Percentiles rank a stretch among this genome's conserved stretches.
These are phyloP conservation scores for Silvanus unidentatus DNA, from an alignment of 2,888 invertebrate genomes.

Conservation along the genomic window DNA sequence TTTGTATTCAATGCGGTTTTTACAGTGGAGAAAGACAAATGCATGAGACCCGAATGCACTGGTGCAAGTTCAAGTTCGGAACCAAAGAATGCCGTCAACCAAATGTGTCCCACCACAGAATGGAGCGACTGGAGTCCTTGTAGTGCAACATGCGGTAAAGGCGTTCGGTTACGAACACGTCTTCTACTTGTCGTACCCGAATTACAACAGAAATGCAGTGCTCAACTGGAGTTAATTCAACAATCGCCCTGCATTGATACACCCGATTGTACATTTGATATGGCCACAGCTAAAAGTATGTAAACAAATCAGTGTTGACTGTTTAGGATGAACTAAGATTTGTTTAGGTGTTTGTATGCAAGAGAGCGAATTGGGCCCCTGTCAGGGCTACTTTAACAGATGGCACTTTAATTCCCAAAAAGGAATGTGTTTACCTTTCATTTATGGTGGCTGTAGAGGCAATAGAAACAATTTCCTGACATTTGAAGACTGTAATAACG, in stretches of 20 bases:
- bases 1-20: conserved; percentile 20
- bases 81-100: conserved; percentile 53
- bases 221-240: conserved; percentile 67
- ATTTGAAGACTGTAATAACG: conserved; percentile 66
- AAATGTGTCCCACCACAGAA: conserved; percentile 69
- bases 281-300: conserved; percentile 70
- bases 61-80: conserved; percentile 35
- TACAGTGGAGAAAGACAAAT: conserved; percentile 76
- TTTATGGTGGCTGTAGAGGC: conserved; percentile 85
- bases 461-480: conserved; percentile 88
- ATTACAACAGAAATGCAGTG: conserved; percentile 59
- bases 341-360: conserved; percentile 77
- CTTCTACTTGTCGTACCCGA: conserved; percentile 62
- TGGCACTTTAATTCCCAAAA: conserved; percentile 77
- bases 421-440: conserved; percentile 78
- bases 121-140: conserved; percentile 95
- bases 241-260: conserved; percentile 64
- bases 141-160: conserved; percentile 81
- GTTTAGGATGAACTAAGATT: background rate
- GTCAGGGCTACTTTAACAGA: conserved; percentile 78
- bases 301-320: background rate
- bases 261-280: conserved; percentile 64
- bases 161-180: conserved; percentile 67
- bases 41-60: conserved; percentile 65
- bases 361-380: conserved; percentile 73